Evolutionary conservation across 1,140 invertebrate species (phyloP).

Genomic region (Grapholita molesta): DNA sequence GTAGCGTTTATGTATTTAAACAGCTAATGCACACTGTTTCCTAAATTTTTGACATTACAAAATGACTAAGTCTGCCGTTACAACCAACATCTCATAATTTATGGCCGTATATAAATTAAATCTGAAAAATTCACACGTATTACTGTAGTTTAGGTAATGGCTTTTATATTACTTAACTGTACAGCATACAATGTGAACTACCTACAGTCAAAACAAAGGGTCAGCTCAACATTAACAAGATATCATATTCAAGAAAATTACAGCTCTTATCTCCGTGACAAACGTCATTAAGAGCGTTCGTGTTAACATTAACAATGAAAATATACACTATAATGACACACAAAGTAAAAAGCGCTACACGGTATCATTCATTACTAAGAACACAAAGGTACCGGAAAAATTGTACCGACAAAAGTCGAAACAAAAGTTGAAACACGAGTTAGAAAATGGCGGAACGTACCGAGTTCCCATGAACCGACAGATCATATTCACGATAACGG

Average conservation of each 20-base stretch:
- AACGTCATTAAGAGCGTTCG: constrained; percentile 30
- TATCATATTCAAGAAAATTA: constrained; percentile 15
- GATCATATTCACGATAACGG: constrained; percentile 60
- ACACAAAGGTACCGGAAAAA: constrained; percentile 31
- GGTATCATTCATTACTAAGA: constrained; percentile 18
- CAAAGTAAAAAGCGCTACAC: constrained; percentile 28
- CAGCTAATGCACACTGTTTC: no score
- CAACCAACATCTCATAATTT: no score
- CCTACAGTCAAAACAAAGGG: background rate
- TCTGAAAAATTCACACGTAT: background rate
- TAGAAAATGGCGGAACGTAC: constrained; percentile 55
- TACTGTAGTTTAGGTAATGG: background rate
- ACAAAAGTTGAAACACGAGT: constrained; percentile 10
- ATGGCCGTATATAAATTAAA: no score
- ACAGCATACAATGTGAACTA: background rate
- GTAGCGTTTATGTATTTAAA: no score
- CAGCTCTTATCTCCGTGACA: constrained; percentile 15
- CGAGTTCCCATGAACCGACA: constrained; percentile 68
- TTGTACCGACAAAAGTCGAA: constrained; percentile 56
- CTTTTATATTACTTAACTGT: background rate
- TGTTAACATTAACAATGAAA: constrained; percentile 31
- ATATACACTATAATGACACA: constrained; percentile 39
- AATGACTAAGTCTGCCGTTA: no score
- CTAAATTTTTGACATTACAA: no score
- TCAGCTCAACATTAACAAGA: constrained; percentile 6